Conservation (phyloP, 1,140 invertebrate genomes). For the Sitodiplosis mosellana region DNA sequence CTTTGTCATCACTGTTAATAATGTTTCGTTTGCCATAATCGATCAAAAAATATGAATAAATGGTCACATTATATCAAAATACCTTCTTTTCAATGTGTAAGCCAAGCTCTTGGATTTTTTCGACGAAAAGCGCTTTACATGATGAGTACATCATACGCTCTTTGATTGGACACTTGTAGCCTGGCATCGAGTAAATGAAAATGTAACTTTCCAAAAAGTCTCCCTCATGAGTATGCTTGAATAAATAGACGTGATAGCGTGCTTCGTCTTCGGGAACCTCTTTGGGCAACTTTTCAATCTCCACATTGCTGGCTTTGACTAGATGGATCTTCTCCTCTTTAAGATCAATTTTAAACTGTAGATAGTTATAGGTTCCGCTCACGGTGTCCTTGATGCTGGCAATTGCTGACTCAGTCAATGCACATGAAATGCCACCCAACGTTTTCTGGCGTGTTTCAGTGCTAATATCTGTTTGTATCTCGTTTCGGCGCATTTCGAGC, state of each 20-base stretch:
- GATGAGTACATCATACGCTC: slow-evolving; percentile 97
- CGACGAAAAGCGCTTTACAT: slow-evolving; percentile 75
- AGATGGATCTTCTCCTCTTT: slow-evolving; percentile 56
- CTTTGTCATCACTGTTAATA: no score
- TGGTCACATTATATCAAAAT: no score
- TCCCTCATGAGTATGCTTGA: slow-evolving; percentile 82
- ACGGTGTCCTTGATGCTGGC: slow-evolving; percentile 49
- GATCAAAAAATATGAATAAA: no score
- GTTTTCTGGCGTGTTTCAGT: slow-evolving; percentile 80
- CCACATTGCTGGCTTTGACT: slow-evolving; percentile 38
- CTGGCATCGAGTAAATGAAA: slow-evolving; percentile 96
- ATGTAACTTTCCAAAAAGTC: slow-evolving; percentile 74
- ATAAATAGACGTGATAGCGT: slow-evolving; percentile 82
- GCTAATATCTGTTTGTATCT: slow-evolving; percentile 56
- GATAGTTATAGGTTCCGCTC: slow-evolving; percentile 46
- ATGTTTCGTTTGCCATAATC: no score
- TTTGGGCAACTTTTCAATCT: slow-evolving; percentile 41
- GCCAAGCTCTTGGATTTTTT: slow-evolving; percentile 56
- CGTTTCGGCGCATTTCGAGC: slow-evolving; percentile 55
- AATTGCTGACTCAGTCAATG: slow-evolving; percentile 65
- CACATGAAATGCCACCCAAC: slow-evolving; percentile 79
- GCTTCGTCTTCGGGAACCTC: slow-evolving; percentile 69
- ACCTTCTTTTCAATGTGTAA: slow-evolving; percentile 71
- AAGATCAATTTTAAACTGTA: slow-evolving; percentile 54
- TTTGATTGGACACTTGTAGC: slow-evolving; percentile 82